Percentiles rank a stretch among this genome's conserved stretches.
Evolutionary conservation across 2,888 invertebrate genomes (phyloP).

Genomic region (Epistrophe eligans): DNA sequence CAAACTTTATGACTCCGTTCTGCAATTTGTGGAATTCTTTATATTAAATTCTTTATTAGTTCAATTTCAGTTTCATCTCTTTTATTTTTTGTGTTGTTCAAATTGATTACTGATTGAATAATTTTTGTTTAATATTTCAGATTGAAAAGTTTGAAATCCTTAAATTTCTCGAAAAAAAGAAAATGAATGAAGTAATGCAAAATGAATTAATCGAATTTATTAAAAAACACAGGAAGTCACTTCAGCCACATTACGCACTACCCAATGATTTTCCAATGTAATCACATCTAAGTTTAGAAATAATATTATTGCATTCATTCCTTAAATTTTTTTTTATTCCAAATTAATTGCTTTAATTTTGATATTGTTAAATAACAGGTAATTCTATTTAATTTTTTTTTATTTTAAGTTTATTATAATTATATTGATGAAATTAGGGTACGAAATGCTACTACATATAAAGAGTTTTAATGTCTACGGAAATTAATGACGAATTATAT

Average conservation of each 20-base stretch:
- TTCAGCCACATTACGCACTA: constrained; percentile 38
- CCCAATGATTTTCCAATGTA: constrained; percentile 33
- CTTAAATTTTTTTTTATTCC: background rate
- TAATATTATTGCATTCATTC: no score
- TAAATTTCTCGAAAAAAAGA: background rate
- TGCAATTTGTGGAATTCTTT: no score
- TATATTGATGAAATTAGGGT: no score
- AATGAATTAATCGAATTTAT: constrained; percentile 40
- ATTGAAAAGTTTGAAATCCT: constrained; percentile 12
- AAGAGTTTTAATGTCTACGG: no score
- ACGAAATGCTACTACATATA: no score
- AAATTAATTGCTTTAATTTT: background rate
- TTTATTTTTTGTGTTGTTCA: background rate
- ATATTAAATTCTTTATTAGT: no score
- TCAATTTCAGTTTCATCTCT: no score
- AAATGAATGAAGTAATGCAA: constrained; percentile 34
- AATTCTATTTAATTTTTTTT: background rate
- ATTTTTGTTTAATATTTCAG: constrained; percentile 24
- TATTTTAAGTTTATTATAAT: background rate
- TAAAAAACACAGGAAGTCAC: constrained; percentile 36
- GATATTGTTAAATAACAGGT: background rate
- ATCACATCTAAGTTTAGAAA: no score
- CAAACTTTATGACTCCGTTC: no score
- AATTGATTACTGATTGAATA: background rate
- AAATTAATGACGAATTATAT: no score